These are phyloP conservation scores for Drymodes brunneopygia DNA, from an alignment of 2,113 vertebrate genomes.

Conservation along the genomic window DNA sequence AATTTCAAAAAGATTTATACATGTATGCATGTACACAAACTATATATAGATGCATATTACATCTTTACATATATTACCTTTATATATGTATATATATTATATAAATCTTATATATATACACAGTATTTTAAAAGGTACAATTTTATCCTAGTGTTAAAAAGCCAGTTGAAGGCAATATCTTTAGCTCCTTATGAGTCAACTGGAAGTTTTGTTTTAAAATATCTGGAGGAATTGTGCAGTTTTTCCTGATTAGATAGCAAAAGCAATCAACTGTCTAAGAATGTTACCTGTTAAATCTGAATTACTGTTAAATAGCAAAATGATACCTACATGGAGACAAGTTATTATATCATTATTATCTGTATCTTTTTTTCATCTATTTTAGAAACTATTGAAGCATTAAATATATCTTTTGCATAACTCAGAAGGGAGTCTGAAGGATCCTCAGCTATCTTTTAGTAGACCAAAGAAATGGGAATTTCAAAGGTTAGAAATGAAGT, in stretches of 20 bases:
- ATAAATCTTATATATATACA: background rate
- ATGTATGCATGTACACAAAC: background rate
- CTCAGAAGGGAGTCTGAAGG: background rate
- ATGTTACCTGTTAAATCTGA: background rate
- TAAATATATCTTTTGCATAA: background rate
- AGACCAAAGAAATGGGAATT: background rate
- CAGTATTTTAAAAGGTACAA: background rate
- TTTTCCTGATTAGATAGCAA: background rate
- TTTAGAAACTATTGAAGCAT: background rate
- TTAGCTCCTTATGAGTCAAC: background rate
- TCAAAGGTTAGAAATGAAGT: background rate
- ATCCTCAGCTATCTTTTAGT: background rate
- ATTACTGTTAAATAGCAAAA: background rate
- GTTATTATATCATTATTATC: background rate
- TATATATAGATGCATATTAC: background rate
- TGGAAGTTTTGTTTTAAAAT: background rate
- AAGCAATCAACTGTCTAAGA: background rate
- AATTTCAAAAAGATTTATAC: background rate
- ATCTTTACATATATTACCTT: background rate
- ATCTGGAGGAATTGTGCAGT: background rate
- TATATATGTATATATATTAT: background rate
- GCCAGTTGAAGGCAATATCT: background rate
- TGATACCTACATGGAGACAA: background rate
- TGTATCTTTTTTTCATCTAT: background rate
- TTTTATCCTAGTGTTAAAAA: background rate